phyloP scores from a whole-genome alignment of 2,113 vertebrate genomes.

The Lota lota region DNA sequence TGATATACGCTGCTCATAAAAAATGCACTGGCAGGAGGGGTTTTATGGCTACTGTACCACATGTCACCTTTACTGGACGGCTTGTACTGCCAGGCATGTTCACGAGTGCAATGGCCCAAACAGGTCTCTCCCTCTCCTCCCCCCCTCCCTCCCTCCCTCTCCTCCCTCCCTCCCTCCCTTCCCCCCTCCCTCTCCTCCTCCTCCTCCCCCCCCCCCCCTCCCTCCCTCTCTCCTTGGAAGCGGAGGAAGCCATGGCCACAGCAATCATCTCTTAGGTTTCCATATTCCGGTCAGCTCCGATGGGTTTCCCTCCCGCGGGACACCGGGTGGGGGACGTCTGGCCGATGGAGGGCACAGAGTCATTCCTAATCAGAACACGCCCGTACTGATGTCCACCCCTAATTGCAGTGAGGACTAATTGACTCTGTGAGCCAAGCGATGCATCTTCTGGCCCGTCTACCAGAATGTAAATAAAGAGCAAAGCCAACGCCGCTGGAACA shows the following conservation, averaged over 20 bases:
- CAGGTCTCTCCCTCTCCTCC: conserved; percentile 37
- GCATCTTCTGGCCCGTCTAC: conserved; percentile 45
- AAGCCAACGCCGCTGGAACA: too few species aligned
- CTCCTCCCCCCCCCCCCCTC: too few species aligned
- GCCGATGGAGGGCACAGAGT: conserved; percentile 62
- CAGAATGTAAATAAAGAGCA: conserved; percentile 41
- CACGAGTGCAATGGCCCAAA: conserved; percentile 44
- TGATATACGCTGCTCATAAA: conserved; percentile 57
- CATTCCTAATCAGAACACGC: conserved; percentile 71
- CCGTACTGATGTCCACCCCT: conserved; percentile 70
- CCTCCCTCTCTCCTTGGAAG: conserved; percentile 35
- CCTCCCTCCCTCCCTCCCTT: too few species aligned
- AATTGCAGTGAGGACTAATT: conserved; percentile 70
- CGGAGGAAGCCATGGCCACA: conserved; percentile 61
- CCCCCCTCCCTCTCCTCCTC: too few species aligned
- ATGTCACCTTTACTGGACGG: conserved; percentile 42
- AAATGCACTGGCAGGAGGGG: conserved; percentile 52
- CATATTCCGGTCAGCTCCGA: conserved; percentile 70
- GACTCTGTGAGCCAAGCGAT: conserved; percentile 65
- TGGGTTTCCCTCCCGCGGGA: conserved; percentile 62
- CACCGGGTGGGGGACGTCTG: conserved; percentile 70
- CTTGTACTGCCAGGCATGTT: conserved; percentile 38
- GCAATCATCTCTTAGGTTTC: conserved; percentile 57
- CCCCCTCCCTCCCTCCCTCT: too few species aligned
- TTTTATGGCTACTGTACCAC: conserved; percentile 43